Base-by-base conservation (phyloP, 2,113 vertebrate genomes). In the Hydrolagus affinis region DNA sequence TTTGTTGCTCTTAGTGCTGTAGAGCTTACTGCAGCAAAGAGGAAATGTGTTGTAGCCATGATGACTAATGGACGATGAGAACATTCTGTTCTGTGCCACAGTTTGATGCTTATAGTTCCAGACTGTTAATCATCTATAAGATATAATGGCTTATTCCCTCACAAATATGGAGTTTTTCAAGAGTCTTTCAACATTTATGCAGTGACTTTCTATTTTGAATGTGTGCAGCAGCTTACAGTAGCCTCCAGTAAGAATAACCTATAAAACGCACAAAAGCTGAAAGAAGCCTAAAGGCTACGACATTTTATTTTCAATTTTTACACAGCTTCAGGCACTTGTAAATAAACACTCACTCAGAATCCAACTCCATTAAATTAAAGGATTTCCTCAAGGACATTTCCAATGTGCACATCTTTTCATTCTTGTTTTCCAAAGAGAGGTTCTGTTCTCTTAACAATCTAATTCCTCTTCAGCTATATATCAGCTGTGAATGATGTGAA, bases 391-490 rank as follows among this genome's bases (percentile, higher is more conserved):
- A 80, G 59, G 76, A 60, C 59, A 80, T 80, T 80, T 80, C 25
- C 76, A 80, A 57, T 62, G 23, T 80, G 76, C 59, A 80, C 12
- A 62, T 80, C 76, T 80, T 80, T 80, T 80, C 76, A 80, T 80
- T 28, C 59, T 62, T 25, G 11, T 80, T 80, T 59, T 28, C 76
- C 12, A 80, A n/a, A 15, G 70, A 25, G 28, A 62, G 25, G 14
- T 62, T 80, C 62, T 15, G 62, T 62, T 15, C 62, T 80, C 14
- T 80, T 23, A 80, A 80, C 59, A 64, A 80, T 80, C 23, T 57
- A 28, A 25, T 80, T 14, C 57, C 21, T 80, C 23, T 59, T 64
- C 28, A 23, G 56, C 12, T 44, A n/a, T n/a, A n/a, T n/a, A 80
- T 62, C n/a, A 59, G 11, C 44, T 25, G 12, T 28, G 23, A 80